Conservation (phyloP, 1,140 invertebrate species). For the Calycopis cecrops region DNA sequence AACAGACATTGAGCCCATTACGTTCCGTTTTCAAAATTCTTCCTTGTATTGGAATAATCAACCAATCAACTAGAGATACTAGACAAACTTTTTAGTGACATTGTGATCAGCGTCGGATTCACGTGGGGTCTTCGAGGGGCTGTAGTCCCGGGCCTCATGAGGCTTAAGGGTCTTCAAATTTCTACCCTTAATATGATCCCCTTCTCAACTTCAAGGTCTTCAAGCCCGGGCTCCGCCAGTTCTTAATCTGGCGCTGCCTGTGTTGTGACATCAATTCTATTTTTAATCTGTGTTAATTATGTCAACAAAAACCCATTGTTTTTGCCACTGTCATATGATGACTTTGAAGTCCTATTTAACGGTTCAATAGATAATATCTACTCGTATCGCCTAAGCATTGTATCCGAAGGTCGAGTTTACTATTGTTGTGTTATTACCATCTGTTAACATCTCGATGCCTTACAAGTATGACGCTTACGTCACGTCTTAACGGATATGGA, state of each 20-base stretch:
- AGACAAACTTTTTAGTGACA: not conserved
- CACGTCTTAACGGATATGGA: not conserved
- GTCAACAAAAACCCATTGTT: not conserved
- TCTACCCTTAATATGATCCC: too few species aligned
- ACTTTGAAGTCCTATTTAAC: not conserved
- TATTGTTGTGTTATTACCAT: conserved; percentile 40
- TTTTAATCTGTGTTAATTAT: conserved; percentile 5
- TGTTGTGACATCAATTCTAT: not conserved
- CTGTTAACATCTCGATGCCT: conserved; percentile 26
- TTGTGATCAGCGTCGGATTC: not conserved
- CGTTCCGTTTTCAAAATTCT: not conserved
- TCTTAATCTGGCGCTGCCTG: too few species aligned
- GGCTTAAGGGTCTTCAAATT: too few species aligned
- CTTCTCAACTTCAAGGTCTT: too few species aligned
- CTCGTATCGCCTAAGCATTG: conserved; percentile 35
- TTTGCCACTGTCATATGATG: conserved; percentile 1
- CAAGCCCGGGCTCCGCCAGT: too few species aligned
- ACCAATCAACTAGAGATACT: not conserved
- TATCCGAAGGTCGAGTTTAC: conserved; percentile 44
- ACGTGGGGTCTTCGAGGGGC: too few species aligned
- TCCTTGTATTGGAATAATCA: not conserved
- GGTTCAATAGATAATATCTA: conserved; percentile 18
- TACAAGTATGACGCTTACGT: conserved; percentile 2
- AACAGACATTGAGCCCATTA: not conserved
- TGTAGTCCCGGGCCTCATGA: too few species aligned